phyloP scores from a whole-genome alignment of 2,888 invertebrate genomes.

The Agrotis ipsilon region DNA sequence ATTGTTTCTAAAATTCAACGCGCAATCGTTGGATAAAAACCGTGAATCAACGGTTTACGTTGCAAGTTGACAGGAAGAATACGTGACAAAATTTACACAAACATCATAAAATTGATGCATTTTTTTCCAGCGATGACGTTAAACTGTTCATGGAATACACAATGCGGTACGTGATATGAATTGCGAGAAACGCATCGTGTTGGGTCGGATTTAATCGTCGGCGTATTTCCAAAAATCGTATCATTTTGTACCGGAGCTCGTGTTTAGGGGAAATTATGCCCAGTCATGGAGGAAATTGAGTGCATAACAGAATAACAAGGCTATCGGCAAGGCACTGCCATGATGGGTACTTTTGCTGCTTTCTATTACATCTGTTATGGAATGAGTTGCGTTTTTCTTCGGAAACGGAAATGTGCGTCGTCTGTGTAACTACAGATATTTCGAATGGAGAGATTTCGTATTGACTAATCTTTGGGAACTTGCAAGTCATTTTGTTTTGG shows the following conservation, averaged over 20 bases:
- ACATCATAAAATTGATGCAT: constrained; percentile 37
- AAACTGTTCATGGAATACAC: constrained; percentile 50
- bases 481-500: constrained; percentile 37
- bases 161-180: constrained; percentile 50
- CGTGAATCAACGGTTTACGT: too few relatives aligned
- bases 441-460: constrained; percentile 27
- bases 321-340: constrained; percentile 52
- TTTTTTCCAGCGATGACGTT: constrained; percentile 41
- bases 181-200: constrained; percentile 39
- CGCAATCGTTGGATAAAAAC: too few relatives aligned
- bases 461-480: constrained; percentile 28
- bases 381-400: constrained; percentile 59
- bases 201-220: constrained; percentile 39
- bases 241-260: constrained; percentile 31
- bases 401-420: constrained; percentile 45
- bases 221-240: constrained; percentile 35
- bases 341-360: constrained; percentile 47
- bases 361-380: constrained; percentile 57
- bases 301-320: constrained; percentile 59
- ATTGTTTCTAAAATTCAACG: too few relatives aligned
- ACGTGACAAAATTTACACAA: constrained; percentile 46
- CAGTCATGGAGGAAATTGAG: constrained; percentile 73
- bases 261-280: constrained; percentile 67
- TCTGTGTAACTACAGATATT: constrained; percentile 19
- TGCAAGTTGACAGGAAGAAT: too few relatives aligned